Percentiles rank a stretch among this genome's conserved stretches.
These are phyloP conservation scores for Misgurnus anguillicaudatus DNA, from an alignment of 2,113 vertebrate species.

Conservation along the genomic window DNA sequence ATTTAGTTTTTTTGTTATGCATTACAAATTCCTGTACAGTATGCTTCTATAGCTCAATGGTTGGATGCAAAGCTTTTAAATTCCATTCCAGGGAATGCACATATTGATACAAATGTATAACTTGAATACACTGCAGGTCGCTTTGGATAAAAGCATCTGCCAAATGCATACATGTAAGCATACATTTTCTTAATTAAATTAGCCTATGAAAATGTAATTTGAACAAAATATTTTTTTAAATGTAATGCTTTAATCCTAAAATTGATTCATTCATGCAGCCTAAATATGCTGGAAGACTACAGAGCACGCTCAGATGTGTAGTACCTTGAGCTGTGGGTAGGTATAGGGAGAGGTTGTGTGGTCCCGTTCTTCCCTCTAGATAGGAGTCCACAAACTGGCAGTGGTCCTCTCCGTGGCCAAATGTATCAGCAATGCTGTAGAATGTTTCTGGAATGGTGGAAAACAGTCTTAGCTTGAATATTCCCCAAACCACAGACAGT, in stretches of 20 bases:
- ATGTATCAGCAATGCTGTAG: constrained; percentile 92
- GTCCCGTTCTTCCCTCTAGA: constrained; percentile 91
- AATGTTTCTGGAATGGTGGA: constrained; percentile 82
- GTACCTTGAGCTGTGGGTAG: constrained; percentile 89
- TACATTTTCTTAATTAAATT: neutral
- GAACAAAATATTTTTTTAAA: neutral
- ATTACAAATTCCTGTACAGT: too few species aligned
- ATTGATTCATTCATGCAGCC: too few species aligned
- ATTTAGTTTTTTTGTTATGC: too few species aligned
- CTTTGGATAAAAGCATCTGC: too few species aligned
- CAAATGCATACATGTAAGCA: too few species aligned
- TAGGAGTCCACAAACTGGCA: constrained; percentile 99
- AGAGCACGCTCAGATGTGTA: neutral
- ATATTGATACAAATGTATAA: too few species aligned
- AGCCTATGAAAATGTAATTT: neutral
- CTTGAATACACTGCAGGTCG: too few species aligned
- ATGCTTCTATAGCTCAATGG: too few species aligned
- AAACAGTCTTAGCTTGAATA: neutral
- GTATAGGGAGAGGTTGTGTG: constrained; percentile 78
- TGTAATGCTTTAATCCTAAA: too few species aligned
- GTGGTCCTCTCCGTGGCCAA: constrained; percentile 94
- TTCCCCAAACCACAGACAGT: constrained; percentile 23
- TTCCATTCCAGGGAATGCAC: too few species aligned
- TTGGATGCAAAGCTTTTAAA: too few species aligned
- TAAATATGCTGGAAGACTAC: neutral